Base-by-base conservation (phyloP, 2,888 invertebrate genomes). In the Mycalesis mineus region DNA sequence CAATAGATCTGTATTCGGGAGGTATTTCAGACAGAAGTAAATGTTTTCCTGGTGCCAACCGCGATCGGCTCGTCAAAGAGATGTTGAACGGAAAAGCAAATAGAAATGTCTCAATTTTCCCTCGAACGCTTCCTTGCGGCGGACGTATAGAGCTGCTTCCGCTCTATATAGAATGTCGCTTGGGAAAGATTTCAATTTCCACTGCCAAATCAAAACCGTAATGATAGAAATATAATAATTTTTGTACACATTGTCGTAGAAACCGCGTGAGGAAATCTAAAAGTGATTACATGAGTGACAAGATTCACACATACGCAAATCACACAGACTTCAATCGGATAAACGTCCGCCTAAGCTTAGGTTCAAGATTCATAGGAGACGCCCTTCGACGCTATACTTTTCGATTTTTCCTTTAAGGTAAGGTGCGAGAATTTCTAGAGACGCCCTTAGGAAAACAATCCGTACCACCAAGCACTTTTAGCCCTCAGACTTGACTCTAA, bases 71-170 rank as follows among this genome's bases (percentile, higher is more conserved):
- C 72, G 75, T 73, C 70, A 60, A 68, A 75, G 77, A 79, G 79
- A 83, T 82, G 77, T 78, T 78, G 71, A 82, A 78, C 78, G 82
- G 81, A 83, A 62, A 80, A 82, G 79, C 80, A 84, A 84, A 84
- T 84, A 85, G 82, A 86, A 85, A 84, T 79, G 80, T 84, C 83
- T 85, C 83, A 82, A 87, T 85, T 88, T 87, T 85, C 85, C 81
- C 68, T 68, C 74, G 72, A 74, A 74, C 72, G 75, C 73, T 81
- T 74, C 78, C 78, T 74, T 72, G 73, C 68, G 70, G 73, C 74
- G 72, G 72, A 73, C 73, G 74, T 41, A 31, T 33, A 31, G 51
- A 14, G 40, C 51, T 40, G 55, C 41, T 59, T 55, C 55, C 58
- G 55, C 13, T 33, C 51, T 51, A 36, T 55, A 42, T 51, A 48